Conservation (phyloP, 2,888 invertebrate species). For the Epirrita christyi region DNA sequence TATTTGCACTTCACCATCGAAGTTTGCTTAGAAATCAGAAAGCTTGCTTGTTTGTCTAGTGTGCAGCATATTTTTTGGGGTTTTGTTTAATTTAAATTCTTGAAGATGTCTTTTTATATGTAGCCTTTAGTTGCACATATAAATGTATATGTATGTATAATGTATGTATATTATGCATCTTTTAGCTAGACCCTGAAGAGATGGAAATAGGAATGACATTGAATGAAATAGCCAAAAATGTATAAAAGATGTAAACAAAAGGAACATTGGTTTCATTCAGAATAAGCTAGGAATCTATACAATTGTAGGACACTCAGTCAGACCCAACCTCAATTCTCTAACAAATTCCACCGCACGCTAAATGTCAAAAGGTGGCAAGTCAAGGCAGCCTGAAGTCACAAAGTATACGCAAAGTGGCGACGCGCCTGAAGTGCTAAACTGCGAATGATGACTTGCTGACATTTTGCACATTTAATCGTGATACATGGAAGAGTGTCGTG, state of each 20-base stretch:
- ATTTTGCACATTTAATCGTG: constrained; percentile 50
- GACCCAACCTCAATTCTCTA: constrained; percentile 8
- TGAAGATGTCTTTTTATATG: no score
- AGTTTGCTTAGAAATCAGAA: constrained; percentile 24
- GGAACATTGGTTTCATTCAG: not conserved
- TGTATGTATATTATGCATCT: no score
- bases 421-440: not conserved
- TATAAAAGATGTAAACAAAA: no score
- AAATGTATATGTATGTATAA: no score
- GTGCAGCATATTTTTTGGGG: not conserved
- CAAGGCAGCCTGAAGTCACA: constrained; percentile 48
- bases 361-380: constrained; percentile 62
- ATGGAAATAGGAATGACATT: no score
- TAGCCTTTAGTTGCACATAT: no score
- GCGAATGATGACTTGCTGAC: not conserved
- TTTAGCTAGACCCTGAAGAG: no score
- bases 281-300: constrained; percentile 10
- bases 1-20: constrained; percentile 15
- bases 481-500: constrained; percentile 47
- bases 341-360: constrained; percentile 30
- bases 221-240: no score
- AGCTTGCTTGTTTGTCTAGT: constrained; percentile 10
- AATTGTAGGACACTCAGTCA: constrained; percentile 15
- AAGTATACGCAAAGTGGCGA: no score
- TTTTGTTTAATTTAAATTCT: no score